Evolutionary conservation across 2,113 vertebrate genomes (phyloP).

Genomic region (Himantopus leucocephalus): DNA sequence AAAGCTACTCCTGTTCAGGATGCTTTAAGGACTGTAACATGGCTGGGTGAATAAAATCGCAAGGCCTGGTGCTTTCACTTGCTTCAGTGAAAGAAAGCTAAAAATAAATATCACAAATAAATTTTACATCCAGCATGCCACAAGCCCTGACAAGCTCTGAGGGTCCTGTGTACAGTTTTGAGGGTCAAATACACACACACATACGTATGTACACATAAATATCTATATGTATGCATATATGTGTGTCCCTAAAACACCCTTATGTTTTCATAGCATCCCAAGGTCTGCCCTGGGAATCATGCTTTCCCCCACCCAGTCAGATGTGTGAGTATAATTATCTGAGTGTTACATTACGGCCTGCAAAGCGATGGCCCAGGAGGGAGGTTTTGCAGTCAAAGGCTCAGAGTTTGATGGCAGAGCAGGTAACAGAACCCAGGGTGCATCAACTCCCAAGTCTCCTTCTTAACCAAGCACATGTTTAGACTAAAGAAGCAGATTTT

Average conservation of each 20-base stretch:
- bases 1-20: background rate
- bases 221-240: background rate
- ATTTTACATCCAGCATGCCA: background rate
- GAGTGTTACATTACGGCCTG: background rate
- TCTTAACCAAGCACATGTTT: slow-evolving; percentile 28
- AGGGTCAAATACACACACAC: background rate
- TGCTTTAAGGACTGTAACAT: background rate
- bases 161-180: background rate
- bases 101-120: background rate
- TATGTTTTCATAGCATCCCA: background rate
- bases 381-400: background rate
- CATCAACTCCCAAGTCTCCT: background rate
- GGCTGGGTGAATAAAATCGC: background rate
- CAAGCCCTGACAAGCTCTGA: background rate
- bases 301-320: background rate
- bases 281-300: background rate
- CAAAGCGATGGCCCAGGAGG: background rate
- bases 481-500: slow-evolving; percentile 33
- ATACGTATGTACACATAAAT: background rate
- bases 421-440: background rate
- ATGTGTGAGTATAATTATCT: background rate
- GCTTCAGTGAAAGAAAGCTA: background rate
- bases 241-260: background rate
- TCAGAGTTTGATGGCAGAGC: background rate
- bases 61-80: background rate